A percentile compares a stretch with the other conserved stretches of the same genome.
These are phyloP conservation scores for Lycaena phlaeas DNA, from an alignment of 2,888 invertebrate genomes.

Conservation along the genomic window DNA sequence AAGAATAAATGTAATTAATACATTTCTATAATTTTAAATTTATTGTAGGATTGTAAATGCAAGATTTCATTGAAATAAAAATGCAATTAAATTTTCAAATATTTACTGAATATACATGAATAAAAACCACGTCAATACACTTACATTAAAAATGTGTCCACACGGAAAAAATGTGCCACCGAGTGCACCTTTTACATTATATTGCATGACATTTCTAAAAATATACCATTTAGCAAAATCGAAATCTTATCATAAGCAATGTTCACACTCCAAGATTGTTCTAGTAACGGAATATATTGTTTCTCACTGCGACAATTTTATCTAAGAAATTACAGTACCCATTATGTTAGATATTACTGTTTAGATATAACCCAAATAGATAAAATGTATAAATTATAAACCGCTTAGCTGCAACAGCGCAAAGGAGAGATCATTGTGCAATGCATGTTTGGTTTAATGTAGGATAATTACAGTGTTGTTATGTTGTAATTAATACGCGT, in stretches of 20 bases:
- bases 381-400: too few species aligned
- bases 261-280: conserved; percentile 12
- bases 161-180: conserved; percentile 45
- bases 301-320: conserved; percentile 12
- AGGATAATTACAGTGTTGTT: too few species aligned
- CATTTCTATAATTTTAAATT: too few species aligned
- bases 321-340: neutral
- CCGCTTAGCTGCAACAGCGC: too few species aligned
- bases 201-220: conserved; percentile 14
- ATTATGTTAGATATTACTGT: too few species aligned
- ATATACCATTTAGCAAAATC: conserved; percentile 15
- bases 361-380: too few species aligned
- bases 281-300: conserved; percentile 10
- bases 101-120: conserved; percentile 61
- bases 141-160: conserved; percentile 51
- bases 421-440: too few species aligned
- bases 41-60: too few species aligned
- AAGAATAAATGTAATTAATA: too few species aligned
- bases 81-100: conserved; percentile 30
- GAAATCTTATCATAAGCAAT: conserved; percentile 9
- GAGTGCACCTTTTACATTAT: conserved; percentile 32
- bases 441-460: too few species aligned
- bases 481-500: too few species aligned
- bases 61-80: too few species aligned
- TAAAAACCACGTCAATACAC: conserved; percentile 64